Conservation (phyloP, 2,113 vertebrate genomes). For the Boulengeromyrus knoepffleri region DNA sequence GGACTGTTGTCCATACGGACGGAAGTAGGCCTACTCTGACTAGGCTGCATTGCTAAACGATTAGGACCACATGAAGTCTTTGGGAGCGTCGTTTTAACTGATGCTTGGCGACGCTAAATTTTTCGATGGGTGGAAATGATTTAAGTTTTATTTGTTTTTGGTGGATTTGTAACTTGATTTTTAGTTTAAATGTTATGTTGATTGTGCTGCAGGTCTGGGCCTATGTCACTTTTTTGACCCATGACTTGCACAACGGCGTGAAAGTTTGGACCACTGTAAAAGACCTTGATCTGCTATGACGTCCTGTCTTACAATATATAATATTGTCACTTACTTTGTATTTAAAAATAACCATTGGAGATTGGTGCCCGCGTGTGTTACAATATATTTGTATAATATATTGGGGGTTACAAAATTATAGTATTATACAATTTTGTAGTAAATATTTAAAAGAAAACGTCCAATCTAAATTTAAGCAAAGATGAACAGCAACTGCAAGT, state of each 20-base stretch:
- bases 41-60: background rate
- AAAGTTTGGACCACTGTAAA: background rate
- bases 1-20: background rate
- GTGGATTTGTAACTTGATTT: too few species aligned
- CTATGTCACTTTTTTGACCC: too few species aligned
- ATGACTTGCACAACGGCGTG: background rate
- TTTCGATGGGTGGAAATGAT: too few species aligned
- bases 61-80: too few species aligned
- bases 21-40: background rate
- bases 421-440: background rate
- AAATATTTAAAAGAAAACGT: background rate
- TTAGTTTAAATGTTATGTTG: too few species aligned
- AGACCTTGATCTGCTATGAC: background rate
- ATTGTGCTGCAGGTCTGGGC: too few species aligned
- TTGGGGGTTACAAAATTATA: background rate
- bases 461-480: background rate
- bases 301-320: background rate
- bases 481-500: background rate
- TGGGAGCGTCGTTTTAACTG: too few species aligned
- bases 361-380: background rate
- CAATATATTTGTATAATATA: background rate
- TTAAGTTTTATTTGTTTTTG: too few species aligned
- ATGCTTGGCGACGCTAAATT: background rate
- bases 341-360: background rate
- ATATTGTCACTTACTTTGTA: background rate